Evolutionary conservation across 2,113 vertebrate genomes (phyloP), one percentile per base, ranked within the genome.

Genomic region (Lycaon pictus): DNA sequence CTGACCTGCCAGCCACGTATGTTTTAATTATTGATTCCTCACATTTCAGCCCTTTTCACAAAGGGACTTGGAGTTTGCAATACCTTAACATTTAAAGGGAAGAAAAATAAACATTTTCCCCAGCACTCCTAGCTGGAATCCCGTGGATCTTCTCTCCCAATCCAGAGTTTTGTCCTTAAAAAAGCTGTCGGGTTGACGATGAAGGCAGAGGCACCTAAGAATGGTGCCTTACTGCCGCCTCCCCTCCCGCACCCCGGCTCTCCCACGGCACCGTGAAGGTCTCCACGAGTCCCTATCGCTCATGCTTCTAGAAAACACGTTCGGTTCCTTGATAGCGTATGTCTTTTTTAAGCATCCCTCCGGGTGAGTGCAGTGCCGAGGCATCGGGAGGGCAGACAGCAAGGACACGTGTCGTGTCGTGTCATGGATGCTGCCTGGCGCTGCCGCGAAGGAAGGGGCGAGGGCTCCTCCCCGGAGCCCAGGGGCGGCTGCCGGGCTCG

Each of bases 21-120:
- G 62, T 97, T 98, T 98, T 98, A 97, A 95, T 98, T 98, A 98
- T 96, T 98, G 96, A 98, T 98, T 98, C 79, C 62, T 83, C 76
- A 35, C 63, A 93, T 97, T 97, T 97, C 95, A 98, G 69, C 90
- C 89, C 95, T 98, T 96, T 93, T 43, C 86, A 95, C 92, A 96
- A 93, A 98, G 88, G 93, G 32, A 88, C 51, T 72, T 97, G 93
- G 94, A 88, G 97, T 91, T 76, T 93, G 37, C 55, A 74, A 55
- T 96, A 90, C 19, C 29, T 89, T 98, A 92, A 89, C 53, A 98
- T 85, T 90, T 95, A 94, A 96, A 96, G 63, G 25, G 86, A 90
- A 97, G 90, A 96, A 96, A 97, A 96, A 95, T 88, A 96, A 97
- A 96, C 81, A 96, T 96, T 93, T 98, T 53, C n/a, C 83, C 60